Evolutionary conservation across 1,140 invertebrate species (phyloP), one percentile per base, ranked within the genome.

Genomic region (Meloidogyne chitwoodi): DNA sequence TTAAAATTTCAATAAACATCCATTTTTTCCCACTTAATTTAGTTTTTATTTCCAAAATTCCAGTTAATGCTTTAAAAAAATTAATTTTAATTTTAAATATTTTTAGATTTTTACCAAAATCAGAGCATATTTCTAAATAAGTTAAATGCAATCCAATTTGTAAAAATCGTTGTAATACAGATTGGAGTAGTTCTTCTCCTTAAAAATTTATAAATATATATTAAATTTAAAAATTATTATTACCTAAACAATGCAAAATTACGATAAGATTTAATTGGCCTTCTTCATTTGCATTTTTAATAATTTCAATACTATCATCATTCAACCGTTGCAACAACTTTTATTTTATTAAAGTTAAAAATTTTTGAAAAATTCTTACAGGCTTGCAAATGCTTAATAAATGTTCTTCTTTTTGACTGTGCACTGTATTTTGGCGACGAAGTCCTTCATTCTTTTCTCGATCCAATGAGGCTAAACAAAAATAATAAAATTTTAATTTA

Each of bases 291-390:
- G 79, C 79, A 62, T 64, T 41, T 66, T 56, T 38, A 29, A 84
- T 81, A 31, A 84, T 62, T 64, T 83, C 77, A 22, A 84, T 70
- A 16, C 83, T 77, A 61, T 84, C 83, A 56, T 85, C 84, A 68
- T 84, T 84, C 8, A 84, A 69, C 38, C 75, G 72, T 68, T 85
- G 61, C 11, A 84, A 67, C 12, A 84, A 74, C 84, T 85, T 63
- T 78, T 77, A 12, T 56, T 29, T 56, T 24, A 0, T n/a, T 5
- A 22, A 76, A 68, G 31, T 74, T 74, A 19, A 71, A 61, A 34
- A 68, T 24, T 12, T 48, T 73, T 27, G 24, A 6, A 29, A 16
- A 27, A 68, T 16, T 16, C 44, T 61, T 41, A 83, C 82, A 66
- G 80, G 78, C 24, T 84, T 81, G 34, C 80, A 66, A n/a, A 79